Conservation (phyloP, 2,797 vertebrate genomes). For the Pantherophis alleghaniensis region DNA sequence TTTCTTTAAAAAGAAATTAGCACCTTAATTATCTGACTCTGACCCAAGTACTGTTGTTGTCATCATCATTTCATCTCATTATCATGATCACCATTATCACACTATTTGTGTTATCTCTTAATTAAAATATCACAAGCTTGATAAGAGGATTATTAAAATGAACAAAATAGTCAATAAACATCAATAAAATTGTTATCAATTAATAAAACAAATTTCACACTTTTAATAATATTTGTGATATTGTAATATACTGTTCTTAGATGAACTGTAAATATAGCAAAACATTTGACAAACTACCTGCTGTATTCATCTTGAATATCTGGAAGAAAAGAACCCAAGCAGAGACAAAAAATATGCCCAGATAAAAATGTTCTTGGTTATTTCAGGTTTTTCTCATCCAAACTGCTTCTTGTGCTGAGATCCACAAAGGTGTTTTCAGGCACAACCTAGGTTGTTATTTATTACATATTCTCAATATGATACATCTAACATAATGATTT, state of each 20-base stretch:
- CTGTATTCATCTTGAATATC: background rate
- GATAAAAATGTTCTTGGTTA: background rate
- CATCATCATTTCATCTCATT: background rate
- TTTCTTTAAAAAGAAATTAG: background rate
- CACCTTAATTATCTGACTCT: background rate
- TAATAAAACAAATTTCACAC: background rate
- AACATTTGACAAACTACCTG: background rate
- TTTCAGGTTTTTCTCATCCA: background rate
- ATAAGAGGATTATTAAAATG: background rate
- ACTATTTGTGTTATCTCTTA: background rate
- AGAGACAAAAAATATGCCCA: background rate
- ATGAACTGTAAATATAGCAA: background rate
- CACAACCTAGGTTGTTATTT: background rate
- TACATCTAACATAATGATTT: background rate
- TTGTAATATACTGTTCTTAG: background rate
- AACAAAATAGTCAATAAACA: background rate
- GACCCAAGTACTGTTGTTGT: background rate
- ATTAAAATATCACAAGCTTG: background rate
- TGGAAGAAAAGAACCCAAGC: background rate
- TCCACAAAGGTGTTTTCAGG: background rate
- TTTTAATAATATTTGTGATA: background rate
- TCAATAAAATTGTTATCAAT: background rate
- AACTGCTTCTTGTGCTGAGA: background rate
- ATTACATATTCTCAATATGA: background rate
- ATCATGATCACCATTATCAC: background rate